Evolutionary conservation across 2,797 vertebrate species (phyloP), one percentile per base, ranked within the genome.

Genomic region (Novumbra hubbsi): DNA sequence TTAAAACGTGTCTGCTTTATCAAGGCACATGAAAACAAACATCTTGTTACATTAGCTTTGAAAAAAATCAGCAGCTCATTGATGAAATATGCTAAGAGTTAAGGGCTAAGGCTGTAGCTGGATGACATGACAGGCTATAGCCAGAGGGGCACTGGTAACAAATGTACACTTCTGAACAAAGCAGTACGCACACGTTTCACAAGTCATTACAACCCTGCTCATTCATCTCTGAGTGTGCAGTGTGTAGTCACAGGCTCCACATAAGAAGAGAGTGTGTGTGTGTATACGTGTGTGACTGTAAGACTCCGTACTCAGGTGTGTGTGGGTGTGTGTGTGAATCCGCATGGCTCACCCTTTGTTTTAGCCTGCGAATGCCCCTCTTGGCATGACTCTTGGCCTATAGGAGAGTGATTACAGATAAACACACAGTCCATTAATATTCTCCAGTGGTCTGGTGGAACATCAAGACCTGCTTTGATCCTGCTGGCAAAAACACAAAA

Each of bases 381-480:
- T 93, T 98, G 55, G 97, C 97, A 19, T 98, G 96, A 88, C 89
- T 95, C 93, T 96, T 98, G 88, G 96, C 96, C 97, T 98, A 86
- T 79, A 72, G 82, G 48, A 73, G 48, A 71, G 52, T 64, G 66
- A 88, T 84, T 87, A 85, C 79, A 82, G 87, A 89, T 89, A 80
- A 85, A 85, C 90, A 89, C 81, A 82, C 73, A 81, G 73, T 74
- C 76, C 75, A 89, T 88, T 88, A 86, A 84, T 79, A 90, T 89
- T 89, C 85, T 73, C 76, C 21, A 81, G 83, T 77, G 79, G 83
- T 87, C 87, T 85, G 77, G 64, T 85, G 87, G 87, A 88, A 88
- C 86, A 87, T 90, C 86, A 85, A 86, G 85, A 88, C 83, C 81
- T 55, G 77, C 89, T 90, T 91, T 91, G 86, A 92, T 92, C 88